Evolutionary conservation across 2,888 invertebrate genomes (phyloP).

Genomic region (Spatulosminthurus flaviceps): DNA sequence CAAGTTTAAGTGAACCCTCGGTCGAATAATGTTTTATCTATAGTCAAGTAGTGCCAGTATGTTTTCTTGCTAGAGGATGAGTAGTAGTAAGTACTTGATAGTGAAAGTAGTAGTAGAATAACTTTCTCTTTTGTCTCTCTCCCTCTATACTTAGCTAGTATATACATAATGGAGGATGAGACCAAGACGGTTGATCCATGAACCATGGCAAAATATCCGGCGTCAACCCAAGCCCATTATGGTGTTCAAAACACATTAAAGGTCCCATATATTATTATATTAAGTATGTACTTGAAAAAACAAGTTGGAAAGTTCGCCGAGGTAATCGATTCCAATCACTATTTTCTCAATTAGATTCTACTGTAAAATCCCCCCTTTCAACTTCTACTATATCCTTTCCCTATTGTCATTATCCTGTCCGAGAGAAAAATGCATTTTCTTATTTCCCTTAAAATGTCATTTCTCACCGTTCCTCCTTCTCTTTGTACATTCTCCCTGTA

Average conservation of each 20-base stretch:
- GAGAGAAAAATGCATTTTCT: too few species aligned
- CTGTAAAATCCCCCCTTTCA: not conserved
- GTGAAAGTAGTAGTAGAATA: not conserved
- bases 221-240: conserved; percentile 20
- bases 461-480: too few species aligned
- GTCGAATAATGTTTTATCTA: conserved; percentile 36
- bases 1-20: conserved; percentile 33
- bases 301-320: not conserved
- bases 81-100: too few species aligned
- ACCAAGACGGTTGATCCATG: conserved; percentile 19
- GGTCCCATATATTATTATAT: not conserved
- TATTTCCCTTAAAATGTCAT: too few species aligned
- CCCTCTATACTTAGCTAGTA: too few species aligned
- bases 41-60: not conserved
- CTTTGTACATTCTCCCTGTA: too few species aligned
- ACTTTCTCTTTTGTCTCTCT: not conserved
- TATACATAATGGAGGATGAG: not conserved
- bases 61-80: conserved; percentile 11
- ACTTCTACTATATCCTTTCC: not conserved
- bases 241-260: conserved; percentile 28
- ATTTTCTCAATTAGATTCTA: conserved; percentile 5
- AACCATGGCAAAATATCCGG: conserved; percentile 7
- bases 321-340: conserved; percentile 16
- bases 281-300: not conserved
- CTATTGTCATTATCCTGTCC: not conserved